A percentile compares a stretch with the other conserved stretches of the same genome.
These are phyloP conservation scores for Aplysina aerophoba DNA, from an alignment of 37 sponge, comb jelly and placozoan species.

Conservation along the genomic window DNA sequence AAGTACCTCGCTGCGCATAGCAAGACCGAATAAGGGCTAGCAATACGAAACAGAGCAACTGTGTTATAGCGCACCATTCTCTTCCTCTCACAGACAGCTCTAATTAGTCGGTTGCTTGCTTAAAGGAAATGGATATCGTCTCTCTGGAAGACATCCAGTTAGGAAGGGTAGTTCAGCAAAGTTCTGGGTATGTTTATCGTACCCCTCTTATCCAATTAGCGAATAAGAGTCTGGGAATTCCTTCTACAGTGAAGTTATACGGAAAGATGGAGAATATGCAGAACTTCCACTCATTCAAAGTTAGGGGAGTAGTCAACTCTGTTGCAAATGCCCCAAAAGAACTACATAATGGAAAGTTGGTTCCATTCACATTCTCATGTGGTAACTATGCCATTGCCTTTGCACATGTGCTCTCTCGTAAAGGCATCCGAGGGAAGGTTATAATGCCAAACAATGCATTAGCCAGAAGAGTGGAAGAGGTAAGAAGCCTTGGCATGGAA, in stretches of 20 bases:
- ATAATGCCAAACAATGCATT: slow-evolving; percentile 59
- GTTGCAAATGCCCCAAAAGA: slow-evolving; percentile 18
- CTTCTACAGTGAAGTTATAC: slow-evolving; percentile 27
- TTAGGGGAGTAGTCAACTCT: slow-evolving; percentile 44
- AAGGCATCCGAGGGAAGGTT: slow-evolving; percentile 36
- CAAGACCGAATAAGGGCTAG: too few relatives aligned
- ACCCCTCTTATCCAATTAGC: slow-evolving; percentile 41
- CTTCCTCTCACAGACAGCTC: too few relatives aligned
- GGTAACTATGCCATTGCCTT: slow-evolving; percentile 70
- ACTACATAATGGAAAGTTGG: slow-evolving; percentile 19
- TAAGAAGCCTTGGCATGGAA: slow-evolving; percentile 42
- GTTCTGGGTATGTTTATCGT: slow-evolving; percentile 33
- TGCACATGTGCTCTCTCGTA: slow-evolving; percentile 42
- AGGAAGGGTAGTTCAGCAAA: slow-evolving; percentile 4
- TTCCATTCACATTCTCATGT: slow-evolving; percentile 67
- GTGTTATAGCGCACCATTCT: too few relatives aligned
- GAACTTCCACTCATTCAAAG: slow-evolving; percentile 56
- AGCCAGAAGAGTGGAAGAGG: slow-evolving; percentile 26
- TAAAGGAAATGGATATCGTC: too few relatives aligned
- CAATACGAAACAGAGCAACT: too few relatives aligned
- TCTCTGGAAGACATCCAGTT: slow-evolving; percentile 32
- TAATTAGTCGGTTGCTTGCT: too few relatives aligned
- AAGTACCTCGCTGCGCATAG: too few relatives aligned
- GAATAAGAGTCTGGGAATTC: slow-evolving; percentile 21
- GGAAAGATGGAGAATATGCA: slow-evolving; percentile 65